Base-by-base conservation (phyloP, 2,797 vertebrate species). In the Valencia hispanica region DNA sequence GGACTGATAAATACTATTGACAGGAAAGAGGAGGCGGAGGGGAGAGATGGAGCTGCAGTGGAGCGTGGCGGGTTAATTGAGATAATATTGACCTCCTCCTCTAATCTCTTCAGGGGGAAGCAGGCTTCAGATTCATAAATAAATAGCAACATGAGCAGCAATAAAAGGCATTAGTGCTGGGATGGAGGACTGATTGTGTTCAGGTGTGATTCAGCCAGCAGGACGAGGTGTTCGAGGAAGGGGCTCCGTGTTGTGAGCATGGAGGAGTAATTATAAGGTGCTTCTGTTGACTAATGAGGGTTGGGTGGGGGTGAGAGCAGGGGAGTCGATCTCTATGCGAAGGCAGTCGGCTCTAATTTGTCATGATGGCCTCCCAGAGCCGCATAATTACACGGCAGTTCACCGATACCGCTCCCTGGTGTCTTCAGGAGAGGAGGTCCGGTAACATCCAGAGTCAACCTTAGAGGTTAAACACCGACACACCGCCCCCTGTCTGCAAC, bases 261-360 rank as follows among this genome's bases (percentile, higher is more conserved):
- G 74, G 57, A 70, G 81, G 88, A 96, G 96, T 97, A 97, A 98
- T 97, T 98, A 97, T 97, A 97, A 97, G 96, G 96, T 95, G 96
- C 96, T 97, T 97, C 95, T 94, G 96, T 95, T 96, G 97, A 98
- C 95, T 97, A 97, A 97, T 96, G 97, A 96, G 93, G 76, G 91
- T 86, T 36, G 43, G 55, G 72, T 47, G 14, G 83, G 88, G 85
- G 83, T 50, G 82, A 45, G 78, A 27, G 78, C 12, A 53, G 93
- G 94, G 94, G 95, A 95, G 97, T 98, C 97, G 85, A 98, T 98
- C 96, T 92, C 91, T 93, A 95, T 94, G 91, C 83, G 89, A 94
- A 93, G 89, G 91, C 94, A 95, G 95, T 96, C 96, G 94, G 94
- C 95, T 96, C 86, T 96, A 93, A 98, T 97, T 96, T 97, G 97